Percentiles rank a stretch among this genome's conserved stretches.
Evolutionary conservation across 1,140 invertebrate species (phyloP).

Genomic region (Oryctes rhinoceros): DNA sequence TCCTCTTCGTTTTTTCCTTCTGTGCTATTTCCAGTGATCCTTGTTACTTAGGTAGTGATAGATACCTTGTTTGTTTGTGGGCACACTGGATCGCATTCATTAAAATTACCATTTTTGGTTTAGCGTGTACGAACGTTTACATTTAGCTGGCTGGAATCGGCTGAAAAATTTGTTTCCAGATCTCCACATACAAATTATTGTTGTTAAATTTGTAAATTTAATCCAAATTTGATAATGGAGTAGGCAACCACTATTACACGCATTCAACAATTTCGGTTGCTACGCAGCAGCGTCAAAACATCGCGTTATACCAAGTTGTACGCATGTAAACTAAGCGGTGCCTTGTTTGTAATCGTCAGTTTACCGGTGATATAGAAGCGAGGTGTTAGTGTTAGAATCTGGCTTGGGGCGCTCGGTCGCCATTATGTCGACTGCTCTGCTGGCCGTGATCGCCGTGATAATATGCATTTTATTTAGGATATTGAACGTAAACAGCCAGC

Average conservation of each 20-base stretch:
- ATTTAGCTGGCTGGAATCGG: too few species aligned
- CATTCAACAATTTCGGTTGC: slow-evolving; percentile 19
- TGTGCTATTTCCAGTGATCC: too few species aligned
- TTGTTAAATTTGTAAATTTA: too few species aligned
- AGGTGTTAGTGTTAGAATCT: slow-evolving; percentile 40
- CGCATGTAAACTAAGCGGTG: neutral
- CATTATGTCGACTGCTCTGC: slow-evolving; percentile 76
- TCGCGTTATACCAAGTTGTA: neutral
- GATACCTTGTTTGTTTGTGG: too few species aligned
- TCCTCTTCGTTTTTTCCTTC: too few species aligned
- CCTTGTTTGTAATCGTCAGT: neutral
- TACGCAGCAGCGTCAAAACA: slow-evolving; percentile 24
- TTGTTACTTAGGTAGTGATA: too few species aligned
- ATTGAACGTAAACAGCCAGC: slow-evolving; percentile 81
- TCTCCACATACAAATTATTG: too few species aligned
- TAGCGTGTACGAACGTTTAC: too few species aligned
- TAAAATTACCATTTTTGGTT: too few species aligned
- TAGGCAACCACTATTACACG: neutral
- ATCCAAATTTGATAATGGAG: neutral
- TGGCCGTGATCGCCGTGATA: slow-evolving; percentile 79
- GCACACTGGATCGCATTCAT: too few species aligned
- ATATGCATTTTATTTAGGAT: slow-evolving; percentile 82
- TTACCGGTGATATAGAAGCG: neutral
- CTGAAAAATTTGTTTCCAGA: too few species aligned
- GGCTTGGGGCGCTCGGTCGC: slow-evolving; percentile 43